Conservation (phyloP, 2,113 vertebrate species). For the Oreochromis spilurus region DNA sequence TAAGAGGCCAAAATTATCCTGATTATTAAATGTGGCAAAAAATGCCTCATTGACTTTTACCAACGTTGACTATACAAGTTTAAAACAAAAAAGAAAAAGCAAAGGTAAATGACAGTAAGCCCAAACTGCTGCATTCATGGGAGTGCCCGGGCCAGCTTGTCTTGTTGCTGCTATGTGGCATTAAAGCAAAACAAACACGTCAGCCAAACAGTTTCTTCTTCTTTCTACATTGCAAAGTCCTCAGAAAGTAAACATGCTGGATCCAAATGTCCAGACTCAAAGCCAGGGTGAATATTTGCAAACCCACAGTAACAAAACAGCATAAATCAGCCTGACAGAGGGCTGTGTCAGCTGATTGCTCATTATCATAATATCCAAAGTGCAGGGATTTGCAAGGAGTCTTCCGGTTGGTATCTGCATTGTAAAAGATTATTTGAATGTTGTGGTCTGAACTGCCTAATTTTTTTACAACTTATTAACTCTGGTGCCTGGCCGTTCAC, state of each 20-base stretch:
- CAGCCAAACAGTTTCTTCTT: conserved; percentile 12
- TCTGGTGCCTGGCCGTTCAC: not conserved
- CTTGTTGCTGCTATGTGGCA: conserved; percentile 48
- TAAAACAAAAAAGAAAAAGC: not conserved
- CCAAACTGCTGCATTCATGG: not conserved
- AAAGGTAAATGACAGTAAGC: not conserved
- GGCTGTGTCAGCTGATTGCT: not conserved
- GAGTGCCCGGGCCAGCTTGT: conserved; percentile 28
- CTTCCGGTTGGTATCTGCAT: not conserved
- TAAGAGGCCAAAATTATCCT: not conserved
- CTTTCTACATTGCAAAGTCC: conserved; percentile 6
- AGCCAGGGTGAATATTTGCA: not conserved
- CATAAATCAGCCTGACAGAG: not conserved
- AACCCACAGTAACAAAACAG: not conserved
- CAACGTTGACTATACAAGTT: not conserved
- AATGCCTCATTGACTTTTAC: not conserved
- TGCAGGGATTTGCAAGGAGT: not conserved
- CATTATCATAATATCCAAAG: not conserved
- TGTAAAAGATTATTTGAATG: not conserved
- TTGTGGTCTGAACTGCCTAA: not conserved
- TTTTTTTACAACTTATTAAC: not conserved
- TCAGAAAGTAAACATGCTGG: not conserved
- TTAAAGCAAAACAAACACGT: conserved; percentile 45
- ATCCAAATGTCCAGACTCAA: not conserved
- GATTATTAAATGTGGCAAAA: not conserved